A percentile compares a stretch with the other conserved stretches of the same genome.
Conservation (phyloP, 2,888 invertebrate species). For the Cerastoderma edule region DNA sequence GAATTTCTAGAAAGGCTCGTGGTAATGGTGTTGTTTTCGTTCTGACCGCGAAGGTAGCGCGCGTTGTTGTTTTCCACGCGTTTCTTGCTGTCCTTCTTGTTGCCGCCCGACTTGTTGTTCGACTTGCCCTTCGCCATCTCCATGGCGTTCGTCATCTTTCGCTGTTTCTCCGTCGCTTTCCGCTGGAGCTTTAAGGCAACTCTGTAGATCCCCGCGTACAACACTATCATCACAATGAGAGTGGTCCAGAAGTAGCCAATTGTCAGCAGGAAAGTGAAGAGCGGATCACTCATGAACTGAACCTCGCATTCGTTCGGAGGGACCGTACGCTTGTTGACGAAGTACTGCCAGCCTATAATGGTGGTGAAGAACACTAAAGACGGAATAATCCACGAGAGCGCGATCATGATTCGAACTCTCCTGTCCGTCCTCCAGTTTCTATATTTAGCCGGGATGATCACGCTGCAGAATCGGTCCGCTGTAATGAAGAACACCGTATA, state of each 20-base stretch:
- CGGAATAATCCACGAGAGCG: conserved; percentile 98
- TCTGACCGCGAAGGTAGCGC: conserved; percentile 53
- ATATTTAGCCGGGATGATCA: conserved; percentile 98
- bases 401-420: conserved; percentile 97
- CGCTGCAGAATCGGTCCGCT: conserved; percentile 98
- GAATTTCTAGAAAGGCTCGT: conserved; percentile 74
- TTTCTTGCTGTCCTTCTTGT: conserved; percentile 55
- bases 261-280: conserved; percentile 98
- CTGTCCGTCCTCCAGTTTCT: conserved; percentile 98
- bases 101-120: conserved; percentile 36
- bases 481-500: conserved; percentile 99
- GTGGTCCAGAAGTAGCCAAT: conserved; percentile 99
- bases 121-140: conserved; percentile 81
- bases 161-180: conserved; percentile 97
- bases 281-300: conserved; percentile 98
- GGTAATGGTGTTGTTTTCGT: conserved; percentile 62
- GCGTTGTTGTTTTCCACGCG: conserved; percentile 65
- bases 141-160: conserved; percentile 86
- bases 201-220: conserved; percentile 98
- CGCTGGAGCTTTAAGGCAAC: conserved; percentile 99
- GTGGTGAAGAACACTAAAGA: conserved; percentile 98
- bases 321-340: conserved; percentile 95
- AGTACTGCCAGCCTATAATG: conserved; percentile 99
- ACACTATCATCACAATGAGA: conserved; percentile 95
- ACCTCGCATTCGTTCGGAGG: conserved; percentile 96